These are phyloP conservation scores for Bettongia penicillata DNA, from an alignment of 2,113 vertebrate species.

Conservation along the genomic window DNA sequence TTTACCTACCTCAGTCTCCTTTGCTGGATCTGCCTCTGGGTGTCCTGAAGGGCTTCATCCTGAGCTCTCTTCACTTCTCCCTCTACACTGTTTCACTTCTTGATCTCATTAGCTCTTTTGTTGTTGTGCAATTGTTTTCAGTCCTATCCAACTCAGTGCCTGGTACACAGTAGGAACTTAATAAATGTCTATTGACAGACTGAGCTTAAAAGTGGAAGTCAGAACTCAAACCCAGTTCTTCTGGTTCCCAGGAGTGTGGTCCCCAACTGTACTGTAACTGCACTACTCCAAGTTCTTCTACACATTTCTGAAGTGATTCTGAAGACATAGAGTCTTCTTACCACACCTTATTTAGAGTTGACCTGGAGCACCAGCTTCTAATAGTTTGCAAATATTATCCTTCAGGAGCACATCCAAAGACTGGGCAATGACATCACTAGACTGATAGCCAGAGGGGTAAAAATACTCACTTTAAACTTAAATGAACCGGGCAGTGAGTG, in stretches of 20 bases:
- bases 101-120: neutral
- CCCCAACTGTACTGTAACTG: neutral
- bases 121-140: neutral
- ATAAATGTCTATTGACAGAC: neutral
- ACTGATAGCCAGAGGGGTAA: slow-evolving; percentile 10
- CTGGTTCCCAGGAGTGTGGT: neutral
- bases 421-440: neutral
- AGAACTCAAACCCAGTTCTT: neutral
- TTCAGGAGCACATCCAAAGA: slow-evolving; percentile 25
- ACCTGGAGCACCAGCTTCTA: neutral
- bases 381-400: slow-evolving; percentile 10
- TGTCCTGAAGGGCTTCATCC: neutral
- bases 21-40: neutral
- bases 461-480: slow-evolving; percentile 17
- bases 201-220: neutral
- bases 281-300: neutral
- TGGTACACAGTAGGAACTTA: neutral
- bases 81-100: neutral
- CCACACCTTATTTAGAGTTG: neutral
- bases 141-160: neutral
- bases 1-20: neutral
- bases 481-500: neutral
- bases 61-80: neutral
- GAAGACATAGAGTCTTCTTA: neutral
- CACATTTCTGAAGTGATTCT: neutral